Percentiles rank a stretch among this genome's conserved stretches.
phyloP scores from a whole-genome alignment of 2,113 vertebrate genomes.

The Heloderma charlesbogerti region DNA sequence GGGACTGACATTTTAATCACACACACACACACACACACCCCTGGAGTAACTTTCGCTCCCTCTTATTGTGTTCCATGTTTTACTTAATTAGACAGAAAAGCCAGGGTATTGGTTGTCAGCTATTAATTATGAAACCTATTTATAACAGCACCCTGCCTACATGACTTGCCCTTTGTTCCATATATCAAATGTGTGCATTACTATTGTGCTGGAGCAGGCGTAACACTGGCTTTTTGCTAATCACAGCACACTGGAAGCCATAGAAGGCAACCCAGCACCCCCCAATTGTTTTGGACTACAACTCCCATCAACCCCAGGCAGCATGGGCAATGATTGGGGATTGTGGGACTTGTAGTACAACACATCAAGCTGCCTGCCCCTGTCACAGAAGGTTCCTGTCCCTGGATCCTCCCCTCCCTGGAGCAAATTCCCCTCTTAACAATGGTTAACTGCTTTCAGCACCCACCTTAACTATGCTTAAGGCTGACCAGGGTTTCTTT shows the following conservation, averaged over 20 bases:
- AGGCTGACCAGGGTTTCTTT: not conserved
- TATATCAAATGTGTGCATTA: not conserved
- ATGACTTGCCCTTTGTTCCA: not conserved
- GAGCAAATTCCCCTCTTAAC: not conserved
- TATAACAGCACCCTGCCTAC: not conserved
- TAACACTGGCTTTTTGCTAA: not conserved
- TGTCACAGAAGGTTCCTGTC: not conserved
- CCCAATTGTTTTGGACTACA: too few species aligned
- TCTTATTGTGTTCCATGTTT: not conserved
- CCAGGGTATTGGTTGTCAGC: not conserved
- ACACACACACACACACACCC: not conserved
- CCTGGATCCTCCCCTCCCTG: not conserved
- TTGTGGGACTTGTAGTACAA: too few species aligned
- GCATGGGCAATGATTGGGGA: not conserved
- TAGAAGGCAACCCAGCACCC: not conserved
- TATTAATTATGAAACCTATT: slow-evolving; percentile 17
- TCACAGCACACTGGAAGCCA: not conserved
- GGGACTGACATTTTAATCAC: slow-evolving; percentile 4
- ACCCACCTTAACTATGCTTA: not conserved
- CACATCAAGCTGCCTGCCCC: too few species aligned
- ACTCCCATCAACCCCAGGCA: not conserved
- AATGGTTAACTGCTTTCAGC: not conserved
- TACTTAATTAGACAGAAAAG: slow-evolving; percentile 2
- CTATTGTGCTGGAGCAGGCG: not conserved
- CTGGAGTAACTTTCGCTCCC: not conserved